A percentile compares a stretch with the other conserved stretches of the same genome.
Evolutionary conservation across 2,888 invertebrate species (phyloP).

Genomic region (Auanema freiburgensis): DNA sequence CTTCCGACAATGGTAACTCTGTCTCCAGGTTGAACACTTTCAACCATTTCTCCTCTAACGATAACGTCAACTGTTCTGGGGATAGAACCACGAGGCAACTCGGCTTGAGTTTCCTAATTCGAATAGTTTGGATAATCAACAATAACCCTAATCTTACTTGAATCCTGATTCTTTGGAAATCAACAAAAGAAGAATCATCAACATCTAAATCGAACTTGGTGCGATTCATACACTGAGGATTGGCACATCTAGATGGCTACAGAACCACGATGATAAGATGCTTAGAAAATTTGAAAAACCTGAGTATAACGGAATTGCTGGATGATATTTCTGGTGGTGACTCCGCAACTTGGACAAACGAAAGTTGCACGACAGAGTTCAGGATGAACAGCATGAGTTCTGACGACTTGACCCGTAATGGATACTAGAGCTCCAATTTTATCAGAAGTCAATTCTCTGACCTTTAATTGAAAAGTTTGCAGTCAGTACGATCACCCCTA

Average conservation of each 20-base stretch:
- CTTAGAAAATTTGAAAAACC: conserved; percentile 68
- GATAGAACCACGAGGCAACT: conserved; percentile 92
- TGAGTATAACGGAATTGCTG: conserved; percentile 87
- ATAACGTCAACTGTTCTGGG: conserved; percentile 92
- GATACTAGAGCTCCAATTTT: conserved; percentile 90
- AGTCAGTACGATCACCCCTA: conserved; percentile 1
- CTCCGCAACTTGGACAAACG: conserved; percentile 91
- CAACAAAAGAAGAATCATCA: conserved; percentile 90
- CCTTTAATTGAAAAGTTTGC: conserved; percentile 59
- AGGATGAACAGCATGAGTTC: conserved; percentile 98
- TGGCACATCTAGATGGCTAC: conserved; percentile 91
- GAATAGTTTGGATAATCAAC: not conserved
- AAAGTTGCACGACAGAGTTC: conserved; percentile 86
- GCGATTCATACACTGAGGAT: conserved; percentile 91
- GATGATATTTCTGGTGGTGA: conserved; percentile 87
- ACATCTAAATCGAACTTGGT: conserved; percentile 86
- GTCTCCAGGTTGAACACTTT: conserved; percentile 86
- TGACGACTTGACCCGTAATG: conserved; percentile 84
- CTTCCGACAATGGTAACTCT: conserved; percentile 90
- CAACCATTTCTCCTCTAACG: conserved; percentile 90
- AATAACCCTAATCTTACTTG: conserved; percentile 69
- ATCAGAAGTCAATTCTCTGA: conserved; percentile 86
- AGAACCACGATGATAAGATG: conserved; percentile 28
- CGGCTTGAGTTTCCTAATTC: conserved; percentile 83
- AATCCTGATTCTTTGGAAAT: conserved; percentile 95